Percentiles rank a stretch among this genome's conserved stretches.
phyloP scores from a whole-genome alignment of 2,797 vertebrate genomes.

The Crocidura indochinensis region DNA sequence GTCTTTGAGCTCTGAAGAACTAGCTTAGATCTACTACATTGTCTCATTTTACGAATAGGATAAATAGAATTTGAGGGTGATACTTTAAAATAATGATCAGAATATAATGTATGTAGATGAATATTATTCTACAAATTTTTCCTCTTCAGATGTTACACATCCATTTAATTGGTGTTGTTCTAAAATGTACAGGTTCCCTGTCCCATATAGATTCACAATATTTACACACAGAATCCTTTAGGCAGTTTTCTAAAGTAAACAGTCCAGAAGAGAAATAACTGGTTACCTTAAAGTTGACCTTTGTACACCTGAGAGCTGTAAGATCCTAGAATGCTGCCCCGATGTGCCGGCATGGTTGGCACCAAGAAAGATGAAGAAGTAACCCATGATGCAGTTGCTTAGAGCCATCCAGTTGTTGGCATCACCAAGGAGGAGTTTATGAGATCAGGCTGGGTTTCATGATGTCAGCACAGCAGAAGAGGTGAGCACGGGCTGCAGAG shows the following conservation, averaged over 20 bases:
- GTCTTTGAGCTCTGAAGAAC: neutral
- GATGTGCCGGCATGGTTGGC: slow-evolving; percentile 73
- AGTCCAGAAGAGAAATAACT: neutral
- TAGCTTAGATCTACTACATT: neutral
- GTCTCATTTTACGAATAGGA: neutral
- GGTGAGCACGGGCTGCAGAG: neutral
- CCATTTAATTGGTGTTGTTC: neutral
- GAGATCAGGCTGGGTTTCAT: slow-evolving; percentile 68
- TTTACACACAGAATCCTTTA: neutral
- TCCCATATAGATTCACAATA: neutral
- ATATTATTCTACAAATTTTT: neutral
- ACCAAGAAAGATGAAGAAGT: slow-evolving; percentile 71
- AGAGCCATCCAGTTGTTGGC: neutral
- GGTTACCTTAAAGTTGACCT: slow-evolving; percentile 63
- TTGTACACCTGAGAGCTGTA: slow-evolving; percentile 27
- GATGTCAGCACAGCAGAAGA: slow-evolving; percentile 65
- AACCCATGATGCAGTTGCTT: neutral
- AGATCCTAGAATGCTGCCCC: slow-evolving; percentile 55
- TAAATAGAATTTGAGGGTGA: too few species aligned
- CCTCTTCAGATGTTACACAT: neutral
- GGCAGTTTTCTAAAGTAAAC: neutral
- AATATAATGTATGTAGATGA: neutral
- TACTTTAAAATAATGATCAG: too few species aligned
- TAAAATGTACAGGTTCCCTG: neutral
- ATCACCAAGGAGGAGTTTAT: slow-evolving; percentile 74